phyloP scores from a whole-genome alignment of 2,113 vertebrate genomes.

The Sprattus sprattus region DNA sequence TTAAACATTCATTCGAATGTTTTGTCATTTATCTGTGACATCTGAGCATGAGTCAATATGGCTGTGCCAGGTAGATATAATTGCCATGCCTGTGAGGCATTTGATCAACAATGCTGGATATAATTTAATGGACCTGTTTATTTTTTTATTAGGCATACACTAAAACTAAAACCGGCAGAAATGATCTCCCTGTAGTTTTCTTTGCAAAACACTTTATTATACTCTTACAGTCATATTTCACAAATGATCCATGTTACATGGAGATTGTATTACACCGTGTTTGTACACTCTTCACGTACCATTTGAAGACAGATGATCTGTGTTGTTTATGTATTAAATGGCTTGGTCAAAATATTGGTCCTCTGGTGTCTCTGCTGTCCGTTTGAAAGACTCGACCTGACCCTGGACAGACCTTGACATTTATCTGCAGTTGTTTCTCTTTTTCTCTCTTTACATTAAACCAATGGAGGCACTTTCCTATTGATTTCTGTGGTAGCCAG shows the following conservation, averaged over 20 bases:
- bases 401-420: not conserved
- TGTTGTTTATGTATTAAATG: not conserved
- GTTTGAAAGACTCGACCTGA: not conserved
- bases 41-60: not conserved
- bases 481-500: not conserved
- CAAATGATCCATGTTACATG: not conserved
- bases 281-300: not conserved
- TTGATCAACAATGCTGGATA: too few species aligned
- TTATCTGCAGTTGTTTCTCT: slow-evolving; percentile 9
- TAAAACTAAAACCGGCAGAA: too few species aligned
- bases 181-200: not conserved
- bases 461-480: not conserved
- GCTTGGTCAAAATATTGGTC: not conserved
- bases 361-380: not conserved
- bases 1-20: not conserved
- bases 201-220: not conserved
- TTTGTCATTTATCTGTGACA: not conserved
- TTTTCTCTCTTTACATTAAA: not conserved
- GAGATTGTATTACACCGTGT: not conserved
- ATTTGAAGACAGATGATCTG: not conserved
- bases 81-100: not conserved
- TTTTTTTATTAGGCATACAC: too few species aligned
- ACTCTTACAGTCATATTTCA: not conserved
- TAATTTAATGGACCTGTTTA: too few species aligned
- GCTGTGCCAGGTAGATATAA: not conserved